Evolutionary conservation across 2,797 vertebrate genomes (phyloP), one percentile per base, ranked within the genome.

Genomic region (Acipenser oxyrinchus): DNA sequence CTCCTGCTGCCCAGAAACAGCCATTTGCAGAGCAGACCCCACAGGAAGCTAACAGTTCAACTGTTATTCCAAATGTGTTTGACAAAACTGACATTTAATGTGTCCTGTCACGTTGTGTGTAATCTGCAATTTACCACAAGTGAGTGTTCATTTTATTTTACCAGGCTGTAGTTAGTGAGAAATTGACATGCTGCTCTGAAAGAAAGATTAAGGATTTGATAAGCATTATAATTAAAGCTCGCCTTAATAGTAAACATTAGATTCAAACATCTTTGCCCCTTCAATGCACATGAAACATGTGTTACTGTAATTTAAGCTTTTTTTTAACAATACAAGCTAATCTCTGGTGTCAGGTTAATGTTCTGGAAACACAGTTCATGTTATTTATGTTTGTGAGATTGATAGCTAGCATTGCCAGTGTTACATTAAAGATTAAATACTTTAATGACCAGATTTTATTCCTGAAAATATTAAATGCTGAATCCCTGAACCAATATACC

Each of bases 51-150:
- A 94, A 95, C 92, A 87, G 92, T 82, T 88, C 87, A 91, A 88
- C 88, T 75, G 81, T 86, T 93, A 86, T 83, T 88, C 84, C 87
- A 88, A 88, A 88, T 89, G 86, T 87, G 89, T 92, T 88, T 93
- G 92, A 93, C 89, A 92, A 92, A 93, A 85, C 87, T 91, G 90
- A 92, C 90, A 91, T 91, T 92, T 88, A 87, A 85, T 85, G 79
- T 73, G 67, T 86, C 75, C 84, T 72, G 80, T 87, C 86, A 88
- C 79, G 68, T 87, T 86, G 85, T 82, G 76, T 87, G 89, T 89
- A 92, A 92, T 92, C 87, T 91, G 87, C 91, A 92, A 87, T 93
- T 93, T 86, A 80, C 82, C 83, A 81, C 75, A 83, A 76, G 75
- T 72, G 10, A 53, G 15, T 84, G 83, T 79, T 86, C 86, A 37